Evolutionary conservation across 2,888 invertebrate genomes (phyloP), one percentile per base, ranked within the genome.

Genomic region (Onchidella celtica): DNA sequence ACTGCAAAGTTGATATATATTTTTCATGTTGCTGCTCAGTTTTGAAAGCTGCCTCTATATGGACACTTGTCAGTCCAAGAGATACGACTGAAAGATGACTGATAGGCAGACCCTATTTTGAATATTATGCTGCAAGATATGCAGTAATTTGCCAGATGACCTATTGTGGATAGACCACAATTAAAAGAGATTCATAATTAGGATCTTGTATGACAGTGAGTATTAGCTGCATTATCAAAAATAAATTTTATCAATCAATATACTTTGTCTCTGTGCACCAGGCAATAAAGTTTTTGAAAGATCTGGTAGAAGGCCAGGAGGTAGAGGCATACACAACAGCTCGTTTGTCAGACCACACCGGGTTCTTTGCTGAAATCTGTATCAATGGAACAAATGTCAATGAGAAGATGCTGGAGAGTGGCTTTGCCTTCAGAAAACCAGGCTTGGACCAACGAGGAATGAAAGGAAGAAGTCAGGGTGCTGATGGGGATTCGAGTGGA

Each of bases 311-410:
- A 68, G 87, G 86, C 34, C 85, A 88, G 73, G 83, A 87, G 73
- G 76, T 88, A n/a, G 85, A 85, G 59, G 74, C 86, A 6, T 73
- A 82, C 4, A 85, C 85, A 34, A 87, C 86, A 4, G 81, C 85
- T 17, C 79, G 84, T 4, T 79, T 90, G 2, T 82, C 87, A 3
- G 90, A 90, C 79, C 86, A 86, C 32, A 85, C 86, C 29, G 90
- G 90, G 6, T 87, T 82, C 76, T 90, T 88, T 82, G 90, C 87
- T 24, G 84, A 88, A 11, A 27, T 90, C 6, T 88, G 78, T 73
- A 79, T 86, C 1, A 84, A 87, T 57, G 89, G 86, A 0, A 66
- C 85, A 21, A 85, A 84, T 68, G 57, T 90, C 40, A 86, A 84
- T 74, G 89, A 90, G 3, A 84, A 85, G 59, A 85, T 89, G 78